Conservation (phyloP, 1,140 invertebrate genomes). For the Elymnias hypermnestra region DNA sequence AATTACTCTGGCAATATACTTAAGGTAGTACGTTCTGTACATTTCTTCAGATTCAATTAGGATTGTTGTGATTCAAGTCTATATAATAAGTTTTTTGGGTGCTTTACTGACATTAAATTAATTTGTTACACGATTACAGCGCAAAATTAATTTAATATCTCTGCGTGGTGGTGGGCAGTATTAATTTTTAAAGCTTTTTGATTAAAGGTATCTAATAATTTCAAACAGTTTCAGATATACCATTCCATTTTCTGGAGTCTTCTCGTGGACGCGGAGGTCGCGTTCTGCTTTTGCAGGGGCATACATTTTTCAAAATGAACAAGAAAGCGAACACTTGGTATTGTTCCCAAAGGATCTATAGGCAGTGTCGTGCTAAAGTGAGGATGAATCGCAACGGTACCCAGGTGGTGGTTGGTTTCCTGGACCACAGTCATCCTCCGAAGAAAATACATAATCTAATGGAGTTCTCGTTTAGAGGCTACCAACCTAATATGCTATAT, state of each 20-base stretch:
- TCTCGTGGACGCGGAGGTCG: conserved; percentile 8
- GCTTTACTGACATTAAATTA: too few relatives aligned
- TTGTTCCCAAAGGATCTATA: conserved; percentile 31
- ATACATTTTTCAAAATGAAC: conserved; percentile 30
- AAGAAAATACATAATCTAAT: background rate
- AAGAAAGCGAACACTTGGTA: conserved; percentile 28
- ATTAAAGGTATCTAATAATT: background rate
- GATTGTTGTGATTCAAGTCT: too few relatives aligned
- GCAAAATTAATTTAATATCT: too few relatives aligned
- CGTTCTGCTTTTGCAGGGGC: conserved; percentile 24
- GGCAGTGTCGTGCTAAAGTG: conserved; percentile 29
- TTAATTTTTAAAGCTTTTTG: too few relatives aligned
- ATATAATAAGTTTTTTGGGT: too few relatives aligned
- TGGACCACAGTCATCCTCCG: conserved; percentile 24
- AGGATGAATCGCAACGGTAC: conserved; percentile 9
- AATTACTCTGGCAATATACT: too few relatives aligned
- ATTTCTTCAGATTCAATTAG: too few relatives aligned
- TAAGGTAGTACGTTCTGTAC: too few relatives aligned
- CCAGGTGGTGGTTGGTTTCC: conserved; percentile 3
- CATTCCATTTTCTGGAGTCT: conserved; percentile 18
- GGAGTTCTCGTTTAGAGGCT: background rate
- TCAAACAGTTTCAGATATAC: conserved; percentile 11
- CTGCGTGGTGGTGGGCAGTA: too few relatives aligned
- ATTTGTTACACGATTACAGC: too few relatives aligned
- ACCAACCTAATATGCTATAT: too few relatives aligned